phyloP scores from a whole-genome alignment of 53 echinoderm and acorn worm genomes.

The Astropecten irregularis region DNA sequence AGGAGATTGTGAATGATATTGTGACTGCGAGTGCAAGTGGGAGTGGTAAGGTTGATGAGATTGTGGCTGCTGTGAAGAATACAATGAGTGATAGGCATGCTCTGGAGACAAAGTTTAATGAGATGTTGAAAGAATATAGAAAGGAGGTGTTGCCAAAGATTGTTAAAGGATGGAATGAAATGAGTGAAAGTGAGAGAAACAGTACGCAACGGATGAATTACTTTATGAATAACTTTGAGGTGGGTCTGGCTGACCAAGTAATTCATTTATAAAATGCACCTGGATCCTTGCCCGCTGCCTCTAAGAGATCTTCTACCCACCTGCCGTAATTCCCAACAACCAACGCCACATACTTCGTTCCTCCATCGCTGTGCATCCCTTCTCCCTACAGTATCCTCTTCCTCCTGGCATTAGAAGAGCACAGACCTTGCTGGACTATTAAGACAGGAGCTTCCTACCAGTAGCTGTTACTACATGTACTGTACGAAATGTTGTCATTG shows the following conservation, averaged over 20 bases:
- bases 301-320: too few relatives aligned
- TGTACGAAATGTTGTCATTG: too few relatives aligned
- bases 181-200: constrained; percentile 14
- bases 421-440: too few relatives aligned
- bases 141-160: constrained; percentile 25
- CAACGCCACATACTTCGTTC: too few relatives aligned
- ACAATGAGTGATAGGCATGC: constrained; percentile 62
- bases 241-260: constrained; percentile 59
- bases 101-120: constrained; percentile 53
- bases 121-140: constrained; percentile 57
- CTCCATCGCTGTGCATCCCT: too few relatives aligned
- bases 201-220: constrained; percentile 10
- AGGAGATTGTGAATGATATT: constrained; percentile 25
- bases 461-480: too few relatives aligned
- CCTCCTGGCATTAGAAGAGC: too few relatives aligned
- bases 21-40: neutral
- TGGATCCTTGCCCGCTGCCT: too few relatives aligned
- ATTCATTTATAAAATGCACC: too few relatives aligned
- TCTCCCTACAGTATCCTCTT: too few relatives aligned
- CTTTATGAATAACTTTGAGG: constrained; percentile 62
- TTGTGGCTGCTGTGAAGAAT: constrained; percentile 4
- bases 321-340: too few relatives aligned
- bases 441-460: too few relatives aligned
- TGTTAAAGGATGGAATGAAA: constrained; percentile 19
- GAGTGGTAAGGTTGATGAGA: neutral